phyloP scores from a whole-genome alignment of 1,140 invertebrate species.

The Dryas iulia region DNA sequence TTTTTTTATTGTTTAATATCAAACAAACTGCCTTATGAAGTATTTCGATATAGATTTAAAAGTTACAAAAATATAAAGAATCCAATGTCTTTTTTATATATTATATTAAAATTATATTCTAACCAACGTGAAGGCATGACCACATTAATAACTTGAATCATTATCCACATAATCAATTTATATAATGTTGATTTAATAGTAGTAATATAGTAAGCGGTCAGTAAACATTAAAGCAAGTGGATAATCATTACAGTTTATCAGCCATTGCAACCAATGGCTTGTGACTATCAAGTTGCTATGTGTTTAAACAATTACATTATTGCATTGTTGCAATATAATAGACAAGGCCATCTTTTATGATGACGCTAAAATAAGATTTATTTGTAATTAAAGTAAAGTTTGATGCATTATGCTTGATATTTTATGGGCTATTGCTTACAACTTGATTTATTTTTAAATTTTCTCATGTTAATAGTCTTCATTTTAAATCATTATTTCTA shows the following conservation, averaged over 20 bases:
- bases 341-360: conserved; percentile 7
- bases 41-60: neutral
- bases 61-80: neutral
- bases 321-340: conserved; percentile 12
- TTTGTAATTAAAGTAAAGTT: neutral
- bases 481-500: neutral
- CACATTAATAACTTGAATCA: neutral
- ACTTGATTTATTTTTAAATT: neutral
- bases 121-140: neutral
- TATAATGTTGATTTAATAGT: neutral
- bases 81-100: neutral
- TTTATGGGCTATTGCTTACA: neutral
- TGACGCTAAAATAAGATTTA: neutral
- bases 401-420: neutral
- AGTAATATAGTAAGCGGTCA: neutral
- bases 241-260: conserved; percentile 24
- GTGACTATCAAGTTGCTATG: conserved; percentile 37
- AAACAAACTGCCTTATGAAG: neutral
- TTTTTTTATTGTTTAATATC: neutral
- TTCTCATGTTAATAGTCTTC: neutral
- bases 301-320: conserved; percentile 8
- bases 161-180: neutral
- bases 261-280: conserved; percentile 22
- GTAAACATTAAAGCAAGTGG: neutral
- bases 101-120: no score